Evolutionary conservation across 2,888 invertebrate species (phyloP), one percentile per base, ranked within the genome.

Genomic region (Nineta flava): DNA sequence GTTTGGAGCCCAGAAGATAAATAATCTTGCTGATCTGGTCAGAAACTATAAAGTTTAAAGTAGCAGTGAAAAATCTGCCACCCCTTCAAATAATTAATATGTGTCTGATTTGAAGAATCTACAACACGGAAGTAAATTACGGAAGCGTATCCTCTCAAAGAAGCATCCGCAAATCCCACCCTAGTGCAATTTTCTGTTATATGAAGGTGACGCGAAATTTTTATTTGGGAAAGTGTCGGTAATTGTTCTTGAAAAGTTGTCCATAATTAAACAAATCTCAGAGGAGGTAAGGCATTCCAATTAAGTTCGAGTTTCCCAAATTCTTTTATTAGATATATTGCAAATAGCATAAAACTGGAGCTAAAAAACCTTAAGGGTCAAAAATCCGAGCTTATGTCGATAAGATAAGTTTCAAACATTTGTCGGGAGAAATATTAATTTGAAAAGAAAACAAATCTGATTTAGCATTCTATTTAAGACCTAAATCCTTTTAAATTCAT

Each of bases 331-430:
- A 59, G 26, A 26, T 53, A 41, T 48, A 59, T 60, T 15, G 57
- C 53, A 21, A 51, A 40, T 10, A 58, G 43, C 9, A 52, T 52
- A n/a, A n/a, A 3, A 49, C 3, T 9, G 55, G 58, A 9, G 51
- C 46, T 10, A 57, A 34, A 50, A 55, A 58, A n/a, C 58, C 57
- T 7, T 57, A 42, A 12, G 58, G 57, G 50, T 58, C 57, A 42
- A 50, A 59, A 47, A 53, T 51, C 38, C 47, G 45, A 31, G 55
- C 54, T 9, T 57, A 44, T 16, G 56, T 52, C 1, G 55, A 53
- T 48, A 57, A 51, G 38, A 59, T 54, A 13, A 32, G 46, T 48
- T 60, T 60, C 12, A 58, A 59, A 19, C 57, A 53, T 16, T 10
- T 26, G 9, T 17, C 19, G 15, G 12, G 15, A 9, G 10, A 15